Evolutionary conservation across 2,797 vertebrate species (phyloP).

Genomic region (Pogonophryne albipinna): DNA sequence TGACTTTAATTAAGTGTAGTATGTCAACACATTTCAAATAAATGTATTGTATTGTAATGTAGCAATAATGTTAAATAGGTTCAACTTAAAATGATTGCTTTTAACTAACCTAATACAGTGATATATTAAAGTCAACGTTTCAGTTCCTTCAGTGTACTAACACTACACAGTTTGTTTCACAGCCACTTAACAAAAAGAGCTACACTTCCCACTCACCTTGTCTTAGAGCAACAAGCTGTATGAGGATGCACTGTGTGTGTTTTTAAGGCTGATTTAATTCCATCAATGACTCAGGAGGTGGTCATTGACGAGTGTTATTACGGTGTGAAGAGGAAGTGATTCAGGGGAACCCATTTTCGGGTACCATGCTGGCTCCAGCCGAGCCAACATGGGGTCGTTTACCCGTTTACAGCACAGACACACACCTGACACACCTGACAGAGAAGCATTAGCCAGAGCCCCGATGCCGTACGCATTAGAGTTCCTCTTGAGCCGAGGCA

Average conservation of each 20-base stretch:
- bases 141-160: slow-evolving; percentile 6
- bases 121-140: too few species aligned
- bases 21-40: too few species aligned
- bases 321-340: slow-evolving; percentile 81
- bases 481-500: slow-evolving; percentile 96
- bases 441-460: slow-evolving; percentile 99
- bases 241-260: slow-evolving; percentile 58
- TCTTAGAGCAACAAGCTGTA: slow-evolving; percentile 73
- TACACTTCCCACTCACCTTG: slow-evolving; percentile 78
- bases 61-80: too few species aligned
- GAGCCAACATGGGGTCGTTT: slow-evolving; percentile 88
- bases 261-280: slow-evolving; percentile 63
- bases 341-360: slow-evolving; percentile 82
- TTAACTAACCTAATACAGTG: too few species aligned
- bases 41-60: too few species aligned
- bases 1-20: too few species aligned
- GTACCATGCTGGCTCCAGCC: slow-evolving; percentile 87
- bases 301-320: slow-evolving; percentile 82
- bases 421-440: slow-evolving; percentile 97
- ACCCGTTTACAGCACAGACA: slow-evolving; percentile 85
- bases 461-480: slow-evolving; percentile 98
- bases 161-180: slow-evolving; percentile 71
- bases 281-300: slow-evolving; percentile 81
- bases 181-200: slow-evolving; percentile 77
- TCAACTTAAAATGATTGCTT: too few species aligned